These are phyloP conservation scores for Formica exsecta DNA, from an alignment of 1,140 invertebrate species.

Conservation along the genomic window DNA sequence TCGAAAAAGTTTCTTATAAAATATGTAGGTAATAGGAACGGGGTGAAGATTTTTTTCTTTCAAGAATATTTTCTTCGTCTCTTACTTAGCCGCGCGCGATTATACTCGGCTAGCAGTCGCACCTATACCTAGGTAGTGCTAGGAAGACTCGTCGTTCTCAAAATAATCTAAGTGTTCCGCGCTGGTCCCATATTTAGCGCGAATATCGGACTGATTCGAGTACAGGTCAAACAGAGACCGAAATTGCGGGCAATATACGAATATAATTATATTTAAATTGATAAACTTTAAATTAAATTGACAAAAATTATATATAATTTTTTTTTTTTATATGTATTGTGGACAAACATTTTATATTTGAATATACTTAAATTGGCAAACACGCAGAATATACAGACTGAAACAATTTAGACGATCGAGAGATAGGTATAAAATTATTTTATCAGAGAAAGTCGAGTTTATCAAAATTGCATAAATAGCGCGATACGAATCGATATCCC, in stretches of 20 bases:
- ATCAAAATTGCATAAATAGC: background rate
- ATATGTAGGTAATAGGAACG: too few species aligned
- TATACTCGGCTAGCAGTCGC: constrained; percentile 5
- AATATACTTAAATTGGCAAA: too few species aligned
- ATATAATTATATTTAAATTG: background rate
- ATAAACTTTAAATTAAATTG: too few species aligned
- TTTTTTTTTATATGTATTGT: too few species aligned
- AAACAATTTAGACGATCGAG: too few species aligned
- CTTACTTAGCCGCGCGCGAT: background rate
- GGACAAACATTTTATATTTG: too few species aligned
- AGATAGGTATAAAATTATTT: too few species aligned
- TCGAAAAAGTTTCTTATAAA: background rate
- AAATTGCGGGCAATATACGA: background rate
- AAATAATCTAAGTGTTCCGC: constrained; percentile 75
- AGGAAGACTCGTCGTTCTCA: constrained; percentile 72
- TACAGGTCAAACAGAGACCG: constrained; percentile 46
- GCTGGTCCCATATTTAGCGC: constrained; percentile 80
- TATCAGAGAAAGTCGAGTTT: too few species aligned
- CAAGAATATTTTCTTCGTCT: background rate
- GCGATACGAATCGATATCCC: too few species aligned
- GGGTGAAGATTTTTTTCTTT: background rate
- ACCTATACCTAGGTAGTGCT: constrained; percentile 41
- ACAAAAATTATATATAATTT: too few species aligned
- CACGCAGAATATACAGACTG: too few species aligned
- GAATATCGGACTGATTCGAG: constrained; percentile 68